Evolutionary conservation across 2,888 invertebrate genomes (phyloP), one percentile per base, ranked within the genome.

Genomic region (Nezara viridula): DNA sequence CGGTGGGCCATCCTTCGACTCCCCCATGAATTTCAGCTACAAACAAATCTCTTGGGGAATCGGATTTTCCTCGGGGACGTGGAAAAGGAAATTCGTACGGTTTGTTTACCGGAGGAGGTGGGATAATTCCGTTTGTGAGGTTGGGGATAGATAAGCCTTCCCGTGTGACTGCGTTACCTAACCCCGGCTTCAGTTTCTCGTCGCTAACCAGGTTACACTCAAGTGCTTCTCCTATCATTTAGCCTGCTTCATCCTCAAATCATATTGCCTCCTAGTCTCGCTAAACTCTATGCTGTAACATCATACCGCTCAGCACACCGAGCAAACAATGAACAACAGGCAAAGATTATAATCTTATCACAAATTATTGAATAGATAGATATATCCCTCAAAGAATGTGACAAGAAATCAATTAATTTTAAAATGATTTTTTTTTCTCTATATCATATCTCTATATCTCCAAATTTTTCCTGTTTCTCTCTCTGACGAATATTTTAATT

Each of bases 161-260:
- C 40, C 40, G 77, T 77, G 77, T 77, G 77, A 77, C 77, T 37
- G 44, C 44, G 81, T 81, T 81, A 81, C 81, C 81, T 81, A 81
- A 81, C 81, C 81, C 81, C 24, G 81, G 44, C 44, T 81, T 47
- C 40, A 21, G 40, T 81, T 81, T 47, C 81, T 21, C 44, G 73
- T 40, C 44, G n/a, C 81, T 81, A 81, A 81, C 44, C n/a, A n/a
- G 81, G 24, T 81, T 81, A 81, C 40, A 44, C 81, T 81, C 81
- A 81, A 81, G 81, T 81, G 81, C 81, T 81, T 81, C 81, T 16
- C n/a, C 81, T 81, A 81, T 81, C 81, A 81, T 81, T 81, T 81
- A 81, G 81, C 81, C 81, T 81, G 81, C 81, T 81, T 81, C 81
- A 40, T 44, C n/a, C 81, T 81, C 81, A 44, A 81, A 81, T 81